phyloP scores from a whole-genome alignment of 2,113 vertebrate genomes.

The Brachyhypopomus gauderio region DNA sequence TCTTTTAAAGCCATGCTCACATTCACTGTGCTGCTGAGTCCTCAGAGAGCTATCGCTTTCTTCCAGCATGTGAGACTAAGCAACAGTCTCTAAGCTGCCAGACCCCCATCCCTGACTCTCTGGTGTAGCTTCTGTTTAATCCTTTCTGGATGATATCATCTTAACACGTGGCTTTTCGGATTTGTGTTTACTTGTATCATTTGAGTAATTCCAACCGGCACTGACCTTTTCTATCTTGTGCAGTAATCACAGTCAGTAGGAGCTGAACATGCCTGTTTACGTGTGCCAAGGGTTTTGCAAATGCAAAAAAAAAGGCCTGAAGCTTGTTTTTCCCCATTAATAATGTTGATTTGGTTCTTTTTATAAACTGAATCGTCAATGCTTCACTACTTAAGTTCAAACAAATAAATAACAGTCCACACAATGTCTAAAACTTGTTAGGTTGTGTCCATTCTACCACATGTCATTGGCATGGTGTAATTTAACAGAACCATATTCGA shows the following conservation, averaged over 20 bases:
- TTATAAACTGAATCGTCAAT: too few relatives aligned
- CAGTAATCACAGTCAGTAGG: too few relatives aligned
- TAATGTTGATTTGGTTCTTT: too few relatives aligned
- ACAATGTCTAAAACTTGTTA: not conserved
- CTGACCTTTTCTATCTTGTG: too few relatives aligned
- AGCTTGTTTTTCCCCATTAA: too few relatives aligned
- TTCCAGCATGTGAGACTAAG: slow-evolving; percentile 21
- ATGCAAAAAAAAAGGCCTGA: too few relatives aligned
- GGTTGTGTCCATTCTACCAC: not conserved
- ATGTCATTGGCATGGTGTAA: not conserved
- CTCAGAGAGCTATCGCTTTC: slow-evolving; percentile 41
- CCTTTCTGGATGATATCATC: not conserved
- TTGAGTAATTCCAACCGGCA: too few relatives aligned
- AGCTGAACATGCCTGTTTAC: too few relatives aligned
- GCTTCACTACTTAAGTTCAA: too few relatives aligned
- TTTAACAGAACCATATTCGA: too few relatives aligned
- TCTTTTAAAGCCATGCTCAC: slow-evolving; percentile 35
- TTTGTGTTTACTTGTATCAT: not conserved
- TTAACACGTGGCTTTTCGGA: not conserved
- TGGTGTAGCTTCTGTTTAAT: not conserved
- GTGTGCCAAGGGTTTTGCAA: too few relatives aligned
- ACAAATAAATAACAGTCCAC: not conserved
- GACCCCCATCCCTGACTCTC: not conserved
- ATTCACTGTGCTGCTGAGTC: slow-evolving; percentile 16
- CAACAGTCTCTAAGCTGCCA: slow-evolving; percentile 31